A percentile compares a stretch with the other conserved stretches of the same genome.
These are phyloP conservation scores for Mus spicilegus DNA, from an alignment of 2,113 vertebrate genomes.

Conservation along the genomic window DNA sequence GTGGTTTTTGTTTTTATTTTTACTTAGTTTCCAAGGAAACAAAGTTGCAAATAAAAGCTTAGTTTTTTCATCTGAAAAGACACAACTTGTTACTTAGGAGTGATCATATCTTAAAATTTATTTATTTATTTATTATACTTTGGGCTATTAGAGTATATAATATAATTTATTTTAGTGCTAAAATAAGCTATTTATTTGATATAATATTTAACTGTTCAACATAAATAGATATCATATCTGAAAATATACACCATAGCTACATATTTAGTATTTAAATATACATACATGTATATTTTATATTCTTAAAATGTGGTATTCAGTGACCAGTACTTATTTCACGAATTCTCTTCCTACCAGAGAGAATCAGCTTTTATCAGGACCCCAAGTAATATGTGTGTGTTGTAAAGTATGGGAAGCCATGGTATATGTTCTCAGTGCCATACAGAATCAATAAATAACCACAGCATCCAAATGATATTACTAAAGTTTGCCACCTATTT, in stretches of 20 bases:
- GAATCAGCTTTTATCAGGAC: not conserved
- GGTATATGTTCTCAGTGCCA: not conserved
- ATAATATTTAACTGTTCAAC: not conserved
- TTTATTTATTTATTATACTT: not conserved
- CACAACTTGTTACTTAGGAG: not conserved
- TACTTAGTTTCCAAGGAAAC: constrained; percentile 40
- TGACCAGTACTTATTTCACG: not conserved
- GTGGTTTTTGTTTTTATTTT: not conserved
- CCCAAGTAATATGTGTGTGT: not conserved
- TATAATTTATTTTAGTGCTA: not conserved
- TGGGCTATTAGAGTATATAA: not conserved
- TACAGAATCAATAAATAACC: not conserved
- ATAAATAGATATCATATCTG: not conserved
- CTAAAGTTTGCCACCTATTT: not conserved
- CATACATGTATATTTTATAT: not conserved
- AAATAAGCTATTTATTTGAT: not conserved
- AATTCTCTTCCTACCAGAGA: accelerated
- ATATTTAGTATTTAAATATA: not conserved
- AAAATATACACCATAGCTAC: not conserved
- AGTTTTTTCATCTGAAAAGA: not conserved
- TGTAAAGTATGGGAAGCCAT: not conserved
- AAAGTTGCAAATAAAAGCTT: constrained; percentile 17
- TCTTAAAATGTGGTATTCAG: not conserved
- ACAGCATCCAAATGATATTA: not conserved
- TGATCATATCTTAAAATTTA: not conserved